Percentiles rank a stretch among this genome's conserved stretches.
phyloP scores from a whole-genome alignment of 37 sponge, comb jelly and placozoan genomes.

The Aphrocallistes beatrix region DNA sequence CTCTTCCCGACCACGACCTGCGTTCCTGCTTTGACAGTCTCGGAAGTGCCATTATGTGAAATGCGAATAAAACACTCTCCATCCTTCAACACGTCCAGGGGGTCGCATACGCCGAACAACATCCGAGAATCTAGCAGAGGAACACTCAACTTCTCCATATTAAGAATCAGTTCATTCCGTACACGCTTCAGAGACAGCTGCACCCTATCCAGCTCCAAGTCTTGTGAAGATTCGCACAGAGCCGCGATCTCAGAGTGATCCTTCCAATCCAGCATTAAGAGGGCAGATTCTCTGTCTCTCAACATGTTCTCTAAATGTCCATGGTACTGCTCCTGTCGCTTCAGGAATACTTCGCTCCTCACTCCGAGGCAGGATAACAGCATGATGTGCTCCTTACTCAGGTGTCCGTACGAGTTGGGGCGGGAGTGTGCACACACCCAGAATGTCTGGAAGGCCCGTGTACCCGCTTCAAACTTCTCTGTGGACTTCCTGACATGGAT shows the following conservation, averaged over 20 bases:
- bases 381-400: constrained; percentile 59
- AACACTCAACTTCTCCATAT: constrained; percentile 44
- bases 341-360: constrained; percentile 38
- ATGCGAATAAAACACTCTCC: constrained; percentile 59
- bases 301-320: constrained; percentile 25
- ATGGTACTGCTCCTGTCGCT: constrained; percentile 37
- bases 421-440: constrained; percentile 59
- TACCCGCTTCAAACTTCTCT: constrained; percentile 49
- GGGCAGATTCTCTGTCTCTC: constrained; percentile 32
- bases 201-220: constrained; percentile 6
- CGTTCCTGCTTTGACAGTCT: constrained; percentile 21
- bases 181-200: constrained; percentile 18
- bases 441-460: constrained; percentile 30
- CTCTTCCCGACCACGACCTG: constrained; percentile 45
- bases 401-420: constrained; percentile 53
- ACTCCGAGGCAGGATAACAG: constrained; percentile 59
- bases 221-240: background rate
- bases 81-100: constrained; percentile 31
- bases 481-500: constrained; percentile 44
- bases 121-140: constrained; percentile 51
- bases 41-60: constrained; percentile 33
- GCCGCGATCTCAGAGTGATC: constrained; percentile 36
- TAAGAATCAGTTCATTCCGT: constrained; percentile 26
- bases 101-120: constrained; percentile 75
- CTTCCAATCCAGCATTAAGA: constrained; percentile 31